phyloP scores from a whole-genome alignment of 2,888 invertebrate species.

The Polyommatus iphigenia region DNA sequence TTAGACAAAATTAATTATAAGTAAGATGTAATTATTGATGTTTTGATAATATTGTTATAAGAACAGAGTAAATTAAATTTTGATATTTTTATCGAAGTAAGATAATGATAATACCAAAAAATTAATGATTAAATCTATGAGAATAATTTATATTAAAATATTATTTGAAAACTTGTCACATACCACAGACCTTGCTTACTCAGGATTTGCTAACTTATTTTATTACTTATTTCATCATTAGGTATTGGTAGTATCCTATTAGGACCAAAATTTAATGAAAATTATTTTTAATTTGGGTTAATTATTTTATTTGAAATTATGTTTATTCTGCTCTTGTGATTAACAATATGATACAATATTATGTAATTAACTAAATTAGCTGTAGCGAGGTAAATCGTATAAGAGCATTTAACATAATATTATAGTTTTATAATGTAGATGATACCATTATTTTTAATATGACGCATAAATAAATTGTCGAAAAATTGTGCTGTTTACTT shows the following conservation, averaged over 20 bases:
- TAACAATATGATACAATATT: constrained; percentile 55
- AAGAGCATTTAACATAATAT: constrained; percentile 75
- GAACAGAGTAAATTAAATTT: constrained; percentile 33
- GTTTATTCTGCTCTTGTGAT: constrained; percentile 66
- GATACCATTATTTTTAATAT: constrained; percentile 76
- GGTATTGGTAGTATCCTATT: constrained; percentile 45
- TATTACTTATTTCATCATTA: not conserved
- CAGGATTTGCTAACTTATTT: not conserved
- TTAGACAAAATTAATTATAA: constrained; percentile 18
- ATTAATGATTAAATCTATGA: constrained; percentile 27
- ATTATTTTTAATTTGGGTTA: constrained; percentile 63
- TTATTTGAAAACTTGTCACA: constrained; percentile 13
- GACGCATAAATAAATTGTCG: constrained; percentile 71
- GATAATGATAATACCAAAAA: constrained; percentile 33
- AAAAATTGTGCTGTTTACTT: constrained; percentile 55
- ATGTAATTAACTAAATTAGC: constrained; percentile 56
- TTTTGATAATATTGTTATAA: constrained; percentile 33
- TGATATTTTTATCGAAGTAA: constrained; percentile 33
- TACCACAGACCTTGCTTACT: constrained; percentile 10
- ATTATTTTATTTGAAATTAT: constrained; percentile 68
- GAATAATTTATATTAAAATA: too few relatives aligned
- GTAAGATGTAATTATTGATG: constrained; percentile 27
- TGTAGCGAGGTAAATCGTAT: constrained; percentile 70
- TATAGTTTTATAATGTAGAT: constrained; percentile 65
- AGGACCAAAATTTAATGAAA: constrained; percentile 70